Evolutionary conservation across 1,140 invertebrate genomes (phyloP).

Genomic region (Leucophenga varia): DNA sequence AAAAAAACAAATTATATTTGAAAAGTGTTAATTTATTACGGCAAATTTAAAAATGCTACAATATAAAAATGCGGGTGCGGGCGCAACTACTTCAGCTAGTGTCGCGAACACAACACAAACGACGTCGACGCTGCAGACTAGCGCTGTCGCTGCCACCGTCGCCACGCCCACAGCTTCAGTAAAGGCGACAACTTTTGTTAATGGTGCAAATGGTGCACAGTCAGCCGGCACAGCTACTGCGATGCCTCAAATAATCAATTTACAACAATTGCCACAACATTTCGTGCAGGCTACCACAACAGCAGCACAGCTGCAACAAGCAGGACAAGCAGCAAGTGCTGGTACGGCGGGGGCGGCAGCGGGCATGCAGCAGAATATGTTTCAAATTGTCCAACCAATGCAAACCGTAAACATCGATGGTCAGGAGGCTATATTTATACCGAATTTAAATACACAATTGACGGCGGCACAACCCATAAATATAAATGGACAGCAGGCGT

Average conservation of each 20-base stretch:
- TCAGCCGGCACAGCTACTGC: slow-evolving; percentile 13
- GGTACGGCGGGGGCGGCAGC: too few relatives aligned
- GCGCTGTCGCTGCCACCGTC: slow-evolving; percentile 5
- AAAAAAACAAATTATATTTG: not conserved
- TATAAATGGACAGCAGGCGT: slow-evolving; percentile 56
- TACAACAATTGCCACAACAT: slow-evolving; percentile 45
- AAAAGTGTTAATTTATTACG: too few relatives aligned
- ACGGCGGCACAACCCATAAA: slow-evolving; percentile 45
- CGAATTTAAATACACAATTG: slow-evolving; percentile 56
- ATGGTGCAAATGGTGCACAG: slow-evolving; percentile 1
- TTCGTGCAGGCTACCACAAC: slow-evolving; percentile 24
- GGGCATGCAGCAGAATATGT: slow-evolving; percentile 44
- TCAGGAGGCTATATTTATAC: slow-evolving; percentile 88
- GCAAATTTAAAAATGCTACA: slow-evolving; percentile 25
- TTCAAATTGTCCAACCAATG: slow-evolving; percentile 61
- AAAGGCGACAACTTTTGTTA: slow-evolving; percentile 26
- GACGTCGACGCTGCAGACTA: slow-evolving; percentile 1
- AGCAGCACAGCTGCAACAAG: slow-evolving; percentile 3
- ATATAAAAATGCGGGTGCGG: slow-evolving; percentile 26
- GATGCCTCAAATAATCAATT: slow-evolving; percentile 51
- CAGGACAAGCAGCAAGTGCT: slow-evolving; percentile 4
- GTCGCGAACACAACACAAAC: slow-evolving; percentile 14
- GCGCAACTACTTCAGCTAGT: slow-evolving; percentile 12
- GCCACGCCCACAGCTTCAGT: slow-evolving; percentile 22
- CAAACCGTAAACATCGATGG: slow-evolving; percentile 91